Base-by-base conservation (phyloP, 2,797 vertebrate genomes). In the Sebastes umbrosus region DNA sequence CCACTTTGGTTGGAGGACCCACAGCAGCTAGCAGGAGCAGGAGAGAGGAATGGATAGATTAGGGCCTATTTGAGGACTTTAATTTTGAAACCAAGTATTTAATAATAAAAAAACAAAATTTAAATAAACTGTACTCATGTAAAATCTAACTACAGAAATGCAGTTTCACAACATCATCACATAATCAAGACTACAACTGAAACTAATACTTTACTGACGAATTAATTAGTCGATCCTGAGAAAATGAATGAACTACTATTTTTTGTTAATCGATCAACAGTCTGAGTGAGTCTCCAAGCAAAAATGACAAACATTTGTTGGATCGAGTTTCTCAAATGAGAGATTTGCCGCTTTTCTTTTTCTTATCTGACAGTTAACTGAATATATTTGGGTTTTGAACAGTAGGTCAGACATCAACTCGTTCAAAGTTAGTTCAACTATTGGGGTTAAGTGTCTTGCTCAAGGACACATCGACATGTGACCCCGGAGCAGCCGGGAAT, bases 1-100 rank as follows among this genome's bases (percentile, higher is more conserved):
- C 5, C 14, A 96, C 85, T 24, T 46, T 84, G 68, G 83, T 73
- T 1, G 95, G 95, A n/a, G 95, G 94, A 20, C 95, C 95, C 57
- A 96, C 2, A 5, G 3, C 12, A 66, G 94, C 95, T 95, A 27
- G 43, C 16, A 67, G 12, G 57, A 50, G 36, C 3, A 12, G 25
- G n/a, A 68, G 36, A 74, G 24, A 68, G 18, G 25, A 27, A 27
- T 4, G 12, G 22, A 29, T 4, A 9, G 8, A 57, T 54, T 10
- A 29, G 25, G 16, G 25, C 5, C 46, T 50, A 20, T 50, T 50
- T 50, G 46, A 8, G 46, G 18, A 50, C 46, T 22, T 12, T 13
- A 31, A 10, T 50, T 50, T 18, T 20, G 3, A 50, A 62, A 29
- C 24, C 16, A n/a, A 1, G 4, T 27, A 58, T 25, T 43, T 43